phyloP scores from a whole-genome alignment of 2,113 vertebrate species.

The Muntiacus reevesi region DNA sequence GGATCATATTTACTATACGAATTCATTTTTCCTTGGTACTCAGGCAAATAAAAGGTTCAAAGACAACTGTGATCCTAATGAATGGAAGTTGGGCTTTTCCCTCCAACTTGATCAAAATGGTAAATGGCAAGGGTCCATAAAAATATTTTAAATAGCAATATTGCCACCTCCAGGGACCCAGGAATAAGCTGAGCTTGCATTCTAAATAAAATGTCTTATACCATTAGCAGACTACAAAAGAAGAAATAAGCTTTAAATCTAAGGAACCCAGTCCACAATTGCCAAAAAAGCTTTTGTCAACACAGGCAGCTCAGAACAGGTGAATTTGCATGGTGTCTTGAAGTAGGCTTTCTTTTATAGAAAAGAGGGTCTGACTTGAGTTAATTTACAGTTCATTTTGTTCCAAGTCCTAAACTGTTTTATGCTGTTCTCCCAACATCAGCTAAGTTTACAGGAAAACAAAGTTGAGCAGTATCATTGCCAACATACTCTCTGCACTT shows the following conservation, averaged over 20 bases:
- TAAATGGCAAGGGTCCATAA: not conserved
- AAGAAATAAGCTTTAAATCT: conserved; percentile 40
- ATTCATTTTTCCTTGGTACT: not conserved
- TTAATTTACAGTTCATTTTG: not conserved
- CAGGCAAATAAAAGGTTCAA: not conserved
- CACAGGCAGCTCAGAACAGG: not conserved
- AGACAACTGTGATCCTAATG: not conserved
- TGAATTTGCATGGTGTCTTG: not conserved
- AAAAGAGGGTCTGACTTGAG: not conserved
- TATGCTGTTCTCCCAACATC: not conserved
- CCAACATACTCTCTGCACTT: not conserved
- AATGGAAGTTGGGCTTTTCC: not conserved
- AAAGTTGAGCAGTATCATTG: conserved; percentile 40
- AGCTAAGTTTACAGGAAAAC: conserved; percentile 29
- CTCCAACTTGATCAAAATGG: conserved; percentile 15
- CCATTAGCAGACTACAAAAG: conserved; percentile 39
- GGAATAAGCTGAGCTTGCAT: not conserved
- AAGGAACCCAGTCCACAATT: conserved; percentile 46
- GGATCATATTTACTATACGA: not conserved
- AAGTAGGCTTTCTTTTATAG: not conserved
- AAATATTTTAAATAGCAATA: conserved; percentile 23
- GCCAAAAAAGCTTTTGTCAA: conserved; percentile 61
- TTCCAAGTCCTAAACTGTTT: not conserved
- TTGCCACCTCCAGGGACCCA: conserved; percentile 21
- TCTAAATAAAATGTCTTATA: conserved; percentile 47